Evolutionary conservation across 64 coral and sea anemone genomes (phyloP), one percentile per base, ranked within the genome.

Genomic region (Pocillopora damicornis): DNA sequence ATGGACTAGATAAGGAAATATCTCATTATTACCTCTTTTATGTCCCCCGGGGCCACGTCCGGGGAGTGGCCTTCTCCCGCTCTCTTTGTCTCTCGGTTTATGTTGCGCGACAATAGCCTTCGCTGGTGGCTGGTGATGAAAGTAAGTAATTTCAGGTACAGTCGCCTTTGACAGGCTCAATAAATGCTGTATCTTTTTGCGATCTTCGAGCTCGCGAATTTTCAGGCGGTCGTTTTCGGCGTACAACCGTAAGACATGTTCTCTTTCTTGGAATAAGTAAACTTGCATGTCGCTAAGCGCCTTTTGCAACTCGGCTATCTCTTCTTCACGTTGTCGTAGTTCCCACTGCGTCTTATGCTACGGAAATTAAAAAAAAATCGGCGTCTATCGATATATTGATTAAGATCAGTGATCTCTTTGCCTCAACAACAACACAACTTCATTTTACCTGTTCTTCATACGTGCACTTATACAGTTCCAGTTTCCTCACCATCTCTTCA

Each of bases 271-370:
- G 72, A 98, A 98, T 42, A 98, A 92, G 77, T 98, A 98, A 62
- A 98, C 95, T 88, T 98, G 95, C 95, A 98, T 98, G 63, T 98
- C 95, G n/a, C 95, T 98, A 26, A 98, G 91, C 11, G 95, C 95
- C 76, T 98, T 98, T 79, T 98, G 95, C 59, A 98, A 88, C 64
- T 98, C 95, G 78, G 95, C 88, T 15, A 98, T 98, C 86, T 98
- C 95, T 94, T 98, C 95, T 80, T 98, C 95, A 30, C 95, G 81
- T 73, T 98, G 95, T 15, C 95, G 63, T 51, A 98, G 81, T 86
- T 94, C 95, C 95, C 95, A 98, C 25, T 94, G 95, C 14, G 95
- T 87, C 58, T 98, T 98, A 77, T 98, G 95, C 95, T 98, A 62
- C 66, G 23, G 73, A 69, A 30, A 36, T 20, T 15, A 37, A 12